Evolutionary conservation across 2,797 vertebrate species (phyloP), one percentile per base, ranked within the genome.

Genomic region (Hylomyscus alleni): DNA sequence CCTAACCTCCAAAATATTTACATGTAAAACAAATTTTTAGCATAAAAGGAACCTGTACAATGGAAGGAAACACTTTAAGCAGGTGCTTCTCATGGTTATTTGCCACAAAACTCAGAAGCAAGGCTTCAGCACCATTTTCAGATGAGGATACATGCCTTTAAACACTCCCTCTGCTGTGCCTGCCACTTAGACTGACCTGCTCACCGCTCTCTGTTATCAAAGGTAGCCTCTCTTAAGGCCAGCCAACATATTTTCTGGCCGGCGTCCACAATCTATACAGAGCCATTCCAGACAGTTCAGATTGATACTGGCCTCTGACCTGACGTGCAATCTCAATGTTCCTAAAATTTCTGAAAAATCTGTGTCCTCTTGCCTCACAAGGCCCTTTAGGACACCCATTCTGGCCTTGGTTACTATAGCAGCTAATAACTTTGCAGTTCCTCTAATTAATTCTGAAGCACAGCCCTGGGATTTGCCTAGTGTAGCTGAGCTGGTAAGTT

Each of bases 391-490:
- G 78, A 93, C 13, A 20, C 90, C 47, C 58, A 8, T 58, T 58
- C 67, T 65, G 84, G 89, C 26, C 52, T 81, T 69, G 60, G 88
- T 89, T 89, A 84, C 69, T 81, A 22, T 19, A 50, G 82, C 81
- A 85, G 82, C 85, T 92, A 77, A 90, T 94, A 90, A 91, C 54
- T 67, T 93, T n/a, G n/a, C 26, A 87, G 17, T 7, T 93, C 37
- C 90, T 95, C n/a, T 93, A 95, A 95, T 94, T 95, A 95, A 91
- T 95, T 92, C 90, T 87, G 75, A 96, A 93, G 75, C 69, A 90
- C 15, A 90, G 72, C 52, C 83, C 3, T 58, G 75, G 85, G 94
- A 90, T 95, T 96, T 95, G 65, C 65, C 37, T 92, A 81, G 88
- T 56, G 56, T 20, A 20, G n/a, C 60, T 91, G 62, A 91, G 58